These are phyloP conservation scores for Sternotherus odoratus DNA, from an alignment of 2,797 vertebrate species.

Conservation along the genomic window DNA sequence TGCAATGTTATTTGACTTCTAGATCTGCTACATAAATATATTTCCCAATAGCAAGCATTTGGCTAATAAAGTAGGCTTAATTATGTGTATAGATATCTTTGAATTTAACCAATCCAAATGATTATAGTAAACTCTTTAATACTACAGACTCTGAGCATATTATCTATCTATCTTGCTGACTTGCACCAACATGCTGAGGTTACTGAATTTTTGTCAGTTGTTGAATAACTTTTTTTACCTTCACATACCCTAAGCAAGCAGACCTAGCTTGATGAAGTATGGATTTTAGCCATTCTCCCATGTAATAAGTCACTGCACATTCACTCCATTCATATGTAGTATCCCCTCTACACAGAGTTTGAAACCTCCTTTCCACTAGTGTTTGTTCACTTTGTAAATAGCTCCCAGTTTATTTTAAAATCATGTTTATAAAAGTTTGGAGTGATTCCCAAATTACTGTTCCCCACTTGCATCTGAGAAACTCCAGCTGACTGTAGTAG, in stretches of 20 bases:
- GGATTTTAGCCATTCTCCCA: background rate
- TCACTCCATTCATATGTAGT: background rate
- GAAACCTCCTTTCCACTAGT: background rate
- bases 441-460: too few relatives aligned
- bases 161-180: background rate
- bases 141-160: too few relatives aligned
- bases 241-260: background rate
- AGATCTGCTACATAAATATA: slow-evolving; percentile 4
- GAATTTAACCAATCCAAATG: background rate
- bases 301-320: background rate
- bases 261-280: background rate
- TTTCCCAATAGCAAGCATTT: background rate
- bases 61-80: background rate
- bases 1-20: background rate
- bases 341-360: background rate
- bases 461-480: background rate
- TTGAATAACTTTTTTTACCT: background rate
- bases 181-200: accelerated
- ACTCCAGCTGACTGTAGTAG: background rate
- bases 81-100: background rate
- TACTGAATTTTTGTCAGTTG: background rate
- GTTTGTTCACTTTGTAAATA: background rate
- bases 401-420: background rate
- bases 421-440: background rate
- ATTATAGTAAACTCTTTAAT: background rate